Evolutionary conservation across 2,797 vertebrate genomes (phyloP).

Genomic region (Rhynchonycteris naso): DNA sequence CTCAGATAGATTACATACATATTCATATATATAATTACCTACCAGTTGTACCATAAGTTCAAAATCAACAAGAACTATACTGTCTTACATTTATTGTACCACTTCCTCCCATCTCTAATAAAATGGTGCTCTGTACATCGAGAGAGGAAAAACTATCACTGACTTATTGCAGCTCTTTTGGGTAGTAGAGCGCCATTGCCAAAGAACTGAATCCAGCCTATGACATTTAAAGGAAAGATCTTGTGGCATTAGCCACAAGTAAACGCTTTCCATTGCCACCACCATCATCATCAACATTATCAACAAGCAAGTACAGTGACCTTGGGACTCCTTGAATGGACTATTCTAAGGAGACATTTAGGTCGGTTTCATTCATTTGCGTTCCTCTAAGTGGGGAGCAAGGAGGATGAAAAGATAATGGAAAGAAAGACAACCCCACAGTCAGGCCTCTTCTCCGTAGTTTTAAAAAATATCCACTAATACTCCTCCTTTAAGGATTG

Average conservation of each 20-base stretch:
- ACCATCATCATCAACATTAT: neutral
- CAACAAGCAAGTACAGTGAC: neutral
- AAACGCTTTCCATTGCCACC: neutral
- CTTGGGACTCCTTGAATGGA: neutral
- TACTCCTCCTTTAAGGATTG: neutral
- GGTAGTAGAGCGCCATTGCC: neutral
- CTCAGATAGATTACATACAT: neutral
- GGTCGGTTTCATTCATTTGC: neutral
- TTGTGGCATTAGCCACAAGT: neutral
- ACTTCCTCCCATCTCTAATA: neutral
- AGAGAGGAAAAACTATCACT: neutral
- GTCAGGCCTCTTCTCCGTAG: neutral
- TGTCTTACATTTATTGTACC: neutral
- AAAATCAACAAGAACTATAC: neutral
- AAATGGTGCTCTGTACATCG: neutral
- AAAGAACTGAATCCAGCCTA: neutral
- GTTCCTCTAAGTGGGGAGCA: neutral
- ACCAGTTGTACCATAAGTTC: neutral
- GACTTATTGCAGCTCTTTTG: neutral
- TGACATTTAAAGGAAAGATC: neutral
- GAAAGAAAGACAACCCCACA: neutral
- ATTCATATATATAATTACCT: neutral
- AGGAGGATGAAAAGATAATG: neutral
- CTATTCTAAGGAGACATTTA: neutral
- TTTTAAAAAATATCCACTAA: neutral